Conservation (phyloP, 1,140 invertebrate genomes). For the Zelostemma sp. region DNA sequence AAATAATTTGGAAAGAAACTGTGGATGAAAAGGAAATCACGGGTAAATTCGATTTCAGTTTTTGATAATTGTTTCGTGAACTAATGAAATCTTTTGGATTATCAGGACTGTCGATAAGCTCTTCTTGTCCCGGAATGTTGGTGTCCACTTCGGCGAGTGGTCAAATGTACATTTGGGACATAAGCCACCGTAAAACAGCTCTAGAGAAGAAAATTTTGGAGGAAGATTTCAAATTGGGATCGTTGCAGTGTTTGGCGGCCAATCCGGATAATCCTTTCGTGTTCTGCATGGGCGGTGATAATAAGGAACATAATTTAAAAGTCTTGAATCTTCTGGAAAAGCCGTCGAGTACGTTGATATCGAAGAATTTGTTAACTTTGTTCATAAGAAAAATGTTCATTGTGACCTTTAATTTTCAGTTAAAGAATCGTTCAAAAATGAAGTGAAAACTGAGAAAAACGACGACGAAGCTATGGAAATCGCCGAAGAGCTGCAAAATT, state of each 20-base stretch:
- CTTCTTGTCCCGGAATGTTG: slow-evolving; percentile 77
- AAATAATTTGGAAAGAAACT: slow-evolving; percentile 82
- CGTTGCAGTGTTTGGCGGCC: slow-evolving; percentile 78
- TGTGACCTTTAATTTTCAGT: slow-evolving; percentile 20
- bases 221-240: slow-evolving; percentile 77
- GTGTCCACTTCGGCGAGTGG: slow-evolving; percentile 82
- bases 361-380: not conserved
- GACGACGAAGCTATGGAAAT: slow-evolving; percentile 52
- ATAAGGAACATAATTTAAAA: slow-evolving; percentile 82
- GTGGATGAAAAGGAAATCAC: slow-evolving; percentile 88
- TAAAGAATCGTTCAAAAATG: slow-evolving; percentile 36
- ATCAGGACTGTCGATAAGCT: slow-evolving; percentile 77
- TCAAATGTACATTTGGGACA: slow-evolving; percentile 85
- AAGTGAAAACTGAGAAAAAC: slow-evolving; percentile 10
- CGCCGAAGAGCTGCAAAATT: slow-evolving; percentile 44
- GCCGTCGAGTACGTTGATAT: slow-evolving; percentile 72
- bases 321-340: slow-evolving; percentile 81
- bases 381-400: not conserved
- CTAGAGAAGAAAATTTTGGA: slow-evolving; percentile 68
- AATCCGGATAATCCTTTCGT: slow-evolving; percentile 87
- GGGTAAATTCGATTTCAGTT: slow-evolving; percentile 63
- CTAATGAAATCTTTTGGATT: slow-evolving; percentile 3
- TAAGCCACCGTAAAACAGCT: slow-evolving; percentile 55
- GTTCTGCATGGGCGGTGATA: slow-evolving; percentile 86
- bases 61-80: not conserved